These are phyloP conservation scores for Aethes cnicana DNA, from an alignment of 2,888 invertebrate species.

Conservation along the genomic window DNA sequence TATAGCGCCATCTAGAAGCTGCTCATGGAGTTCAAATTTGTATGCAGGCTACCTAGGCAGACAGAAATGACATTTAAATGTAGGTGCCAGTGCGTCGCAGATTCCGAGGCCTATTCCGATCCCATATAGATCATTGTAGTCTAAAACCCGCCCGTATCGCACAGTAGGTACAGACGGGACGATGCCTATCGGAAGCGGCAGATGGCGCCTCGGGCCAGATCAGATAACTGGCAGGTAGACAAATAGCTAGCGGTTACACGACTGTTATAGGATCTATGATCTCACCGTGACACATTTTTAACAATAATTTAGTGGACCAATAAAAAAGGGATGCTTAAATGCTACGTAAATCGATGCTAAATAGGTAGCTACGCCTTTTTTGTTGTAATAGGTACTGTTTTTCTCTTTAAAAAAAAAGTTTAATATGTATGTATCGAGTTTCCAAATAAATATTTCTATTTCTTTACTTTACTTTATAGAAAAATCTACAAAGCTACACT, in stretches of 20 bases:
- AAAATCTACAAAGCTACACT: no score
- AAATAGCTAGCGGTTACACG: constrained; percentile 23
- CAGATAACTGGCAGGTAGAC: constrained; percentile 60
- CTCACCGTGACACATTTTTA: constrained; percentile 21
- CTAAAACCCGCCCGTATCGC: constrained; percentile 29
- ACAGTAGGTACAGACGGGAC: constrained; percentile 2
- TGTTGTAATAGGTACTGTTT: no score
- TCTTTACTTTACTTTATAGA: no score
- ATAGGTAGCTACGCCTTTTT: no score
- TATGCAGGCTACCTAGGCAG: no score
- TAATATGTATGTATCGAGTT: no score
- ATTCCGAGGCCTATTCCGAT: constrained; percentile 1
- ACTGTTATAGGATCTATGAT: constrained; percentile 18
- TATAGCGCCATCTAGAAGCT: no score
- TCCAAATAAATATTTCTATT: no score
- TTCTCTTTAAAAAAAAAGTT: no score
- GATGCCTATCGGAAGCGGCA: constrained; percentile 38
- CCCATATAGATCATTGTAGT: constrained; percentile 16
- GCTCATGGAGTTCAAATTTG: no score
- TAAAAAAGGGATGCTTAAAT: constrained; percentile 1
- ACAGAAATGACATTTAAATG: no score
- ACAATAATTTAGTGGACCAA: neutral
- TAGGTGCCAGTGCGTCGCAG: no score
- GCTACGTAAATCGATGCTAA: neutral
- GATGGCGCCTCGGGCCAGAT: constrained; percentile 59